Percentiles rank a stretch among this genome's conserved stretches.
Conservation (phyloP, 2,113 vertebrate genomes). For the Ptilonorhynchus violaceus region DNA sequence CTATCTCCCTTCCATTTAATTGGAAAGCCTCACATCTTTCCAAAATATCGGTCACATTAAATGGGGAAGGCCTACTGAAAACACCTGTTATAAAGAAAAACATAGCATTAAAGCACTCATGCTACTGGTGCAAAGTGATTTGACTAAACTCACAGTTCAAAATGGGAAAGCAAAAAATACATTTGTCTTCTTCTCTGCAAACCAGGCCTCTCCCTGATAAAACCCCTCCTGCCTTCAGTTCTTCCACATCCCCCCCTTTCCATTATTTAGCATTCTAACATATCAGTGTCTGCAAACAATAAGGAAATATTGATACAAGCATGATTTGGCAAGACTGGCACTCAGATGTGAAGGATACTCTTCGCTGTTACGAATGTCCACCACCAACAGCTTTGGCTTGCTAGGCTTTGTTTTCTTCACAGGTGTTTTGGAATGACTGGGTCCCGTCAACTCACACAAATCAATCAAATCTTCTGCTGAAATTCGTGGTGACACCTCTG, state of each 20-base stretch:
- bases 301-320: background rate
- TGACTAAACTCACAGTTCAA: background rate
- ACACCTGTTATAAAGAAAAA: background rate
- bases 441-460: conserved; percentile 86
- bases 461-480: conserved; percentile 96
- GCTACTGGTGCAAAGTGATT: background rate
- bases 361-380: conserved; percentile 89
- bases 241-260: background rate
- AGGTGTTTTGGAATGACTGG: conserved; percentile 79
- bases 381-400: conserved; percentile 91
- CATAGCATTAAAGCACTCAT: background rate
- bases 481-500: conserved; percentile 92
- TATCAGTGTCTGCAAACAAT: background rate
- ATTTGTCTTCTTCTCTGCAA: background rate
- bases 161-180: background rate
- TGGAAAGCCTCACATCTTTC: background rate
- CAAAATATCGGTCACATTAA: background rate
- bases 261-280: background rate
- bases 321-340: background rate
- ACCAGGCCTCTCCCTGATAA: background rate
- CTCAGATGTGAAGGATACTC: conserved; percentile 91
- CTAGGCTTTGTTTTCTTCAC: conserved; percentile 85
- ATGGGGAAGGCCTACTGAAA: background rate
- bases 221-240: background rate
- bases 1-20: background rate